These are phyloP conservation scores for Caradrina clavipalpis DNA, from an alignment of 2,888 invertebrate genomes.

Conservation along the genomic window DNA sequence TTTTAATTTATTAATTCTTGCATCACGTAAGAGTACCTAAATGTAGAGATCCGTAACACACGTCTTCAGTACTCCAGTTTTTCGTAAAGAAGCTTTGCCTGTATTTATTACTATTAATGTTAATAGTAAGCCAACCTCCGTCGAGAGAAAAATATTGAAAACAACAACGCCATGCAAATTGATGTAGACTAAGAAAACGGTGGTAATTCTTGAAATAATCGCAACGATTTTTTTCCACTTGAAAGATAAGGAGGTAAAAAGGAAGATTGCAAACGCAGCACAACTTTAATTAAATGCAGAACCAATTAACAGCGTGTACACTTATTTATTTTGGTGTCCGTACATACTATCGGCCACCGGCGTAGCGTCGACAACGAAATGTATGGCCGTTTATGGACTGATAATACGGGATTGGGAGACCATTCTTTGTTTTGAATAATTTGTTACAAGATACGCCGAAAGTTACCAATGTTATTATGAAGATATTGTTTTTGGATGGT, in stretches of 20 bases:
- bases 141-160: too few relatives aligned
- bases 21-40: too few relatives aligned
- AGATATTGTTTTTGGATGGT: slow-evolving; percentile 49
- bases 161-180: too few relatives aligned
- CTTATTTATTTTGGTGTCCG: slow-evolving; percentile 21
- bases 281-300: neutral
- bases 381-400: slow-evolving; percentile 43
- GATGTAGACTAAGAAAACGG: too few relatives aligned
- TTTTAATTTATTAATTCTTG: too few relatives aligned
- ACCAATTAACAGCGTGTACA: slow-evolving; percentile 8
- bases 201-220: too few relatives aligned
- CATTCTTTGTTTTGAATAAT: slow-evolving; percentile 57
- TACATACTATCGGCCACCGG: slow-evolving; percentile 60
- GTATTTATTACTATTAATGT: too few relatives aligned
- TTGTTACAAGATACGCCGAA: slow-evolving; percentile 56
- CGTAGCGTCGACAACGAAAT: slow-evolving; percentile 56
- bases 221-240: neutral
- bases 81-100: too few relatives aligned
- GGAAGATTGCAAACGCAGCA: neutral
- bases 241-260: neutral
- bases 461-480: slow-evolving; percentile 38
- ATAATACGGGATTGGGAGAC: slow-evolving; percentile 53
- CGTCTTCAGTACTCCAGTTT: too few relatives aligned
- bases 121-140: too few relatives aligned
- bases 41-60: too few relatives aligned